Conservation (phyloP, 2,113 vertebrate species). For the Taxidea taxus region DNA sequence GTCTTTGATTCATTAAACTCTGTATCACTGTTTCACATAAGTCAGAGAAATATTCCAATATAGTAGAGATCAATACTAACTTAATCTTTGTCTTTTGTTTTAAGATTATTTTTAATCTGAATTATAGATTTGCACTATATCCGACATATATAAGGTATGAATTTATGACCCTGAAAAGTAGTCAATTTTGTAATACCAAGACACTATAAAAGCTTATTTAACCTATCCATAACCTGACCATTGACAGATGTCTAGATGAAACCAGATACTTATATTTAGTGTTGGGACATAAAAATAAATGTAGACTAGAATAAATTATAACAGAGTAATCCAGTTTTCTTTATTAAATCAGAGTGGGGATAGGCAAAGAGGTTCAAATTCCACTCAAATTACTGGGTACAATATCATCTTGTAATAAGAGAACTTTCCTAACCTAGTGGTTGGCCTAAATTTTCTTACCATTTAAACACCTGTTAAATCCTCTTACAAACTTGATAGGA, state of each 20-base stretch:
- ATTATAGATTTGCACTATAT: neutral
- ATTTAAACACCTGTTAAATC: constrained; percentile 59
- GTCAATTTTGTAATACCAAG: constrained; percentile 55
- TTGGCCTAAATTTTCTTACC: constrained; percentile 37
- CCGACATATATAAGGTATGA: neutral
- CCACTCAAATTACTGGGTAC: constrained; percentile 51
- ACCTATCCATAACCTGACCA: constrained; percentile 27
- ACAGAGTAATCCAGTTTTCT: constrained; percentile 49
- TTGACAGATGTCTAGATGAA: constrained; percentile 56
- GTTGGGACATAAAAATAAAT: constrained; percentile 70
- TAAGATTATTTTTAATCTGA: neutral
- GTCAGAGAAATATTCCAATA: neutral
- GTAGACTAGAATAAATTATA: constrained; percentile 63
- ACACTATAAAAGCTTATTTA: constrained; percentile 22
- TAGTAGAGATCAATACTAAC: neutral
- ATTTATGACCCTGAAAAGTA: constrained; percentile 48
- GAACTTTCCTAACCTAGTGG: constrained; percentile 19
- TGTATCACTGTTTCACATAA: neutral
- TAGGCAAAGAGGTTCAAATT: constrained; percentile 59
- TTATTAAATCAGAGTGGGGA: constrained; percentile 60
- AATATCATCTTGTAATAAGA: constrained; percentile 54
- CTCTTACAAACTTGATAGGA: constrained; percentile 27
- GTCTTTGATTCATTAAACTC: neutral
- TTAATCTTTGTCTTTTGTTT: neutral
- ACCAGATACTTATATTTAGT: constrained; percentile 67